A percentile compares a stretch with the other conserved stretches of the same genome.
phyloP scores from a whole-genome alignment of 2,888 invertebrate genomes.

The Conops quadrifasciatus region DNA sequence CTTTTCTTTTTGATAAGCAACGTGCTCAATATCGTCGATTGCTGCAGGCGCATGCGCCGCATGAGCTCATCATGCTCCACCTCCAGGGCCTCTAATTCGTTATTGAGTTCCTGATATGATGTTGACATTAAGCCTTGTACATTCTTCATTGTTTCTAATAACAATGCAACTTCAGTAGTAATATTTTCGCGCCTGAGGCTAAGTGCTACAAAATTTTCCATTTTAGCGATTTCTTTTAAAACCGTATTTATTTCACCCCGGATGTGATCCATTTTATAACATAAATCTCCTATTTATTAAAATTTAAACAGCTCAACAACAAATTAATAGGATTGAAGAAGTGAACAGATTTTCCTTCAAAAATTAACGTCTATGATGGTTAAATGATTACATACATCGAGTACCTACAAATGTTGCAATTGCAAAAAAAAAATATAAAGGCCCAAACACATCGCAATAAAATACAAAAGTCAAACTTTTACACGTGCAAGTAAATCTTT shows the following conservation, averaged over 20 bases:
- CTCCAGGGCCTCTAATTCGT: slow-evolving; percentile 40
- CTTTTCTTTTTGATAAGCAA: slow-evolving; percentile 41
- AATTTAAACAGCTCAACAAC: too few species aligned
- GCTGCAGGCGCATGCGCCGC: slow-evolving; percentile 48
- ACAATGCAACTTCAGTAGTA: slow-evolving; percentile 38
- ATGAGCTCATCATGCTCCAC: slow-evolving; percentile 45
- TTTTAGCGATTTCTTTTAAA: slow-evolving; percentile 38
- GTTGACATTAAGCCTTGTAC: slow-evolving; percentile 42
- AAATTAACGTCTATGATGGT: too few species aligned
- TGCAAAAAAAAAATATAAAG: too few species aligned
- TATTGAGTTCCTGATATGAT: slow-evolving; percentile 44
- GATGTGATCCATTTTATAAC: slow-evolving; percentile 36
- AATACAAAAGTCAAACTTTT: too few species aligned
- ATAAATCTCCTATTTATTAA: too few species aligned
- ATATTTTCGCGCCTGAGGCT: slow-evolving; percentile 47
- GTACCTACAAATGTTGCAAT: too few species aligned
- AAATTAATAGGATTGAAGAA: too few species aligned
- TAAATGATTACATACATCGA: too few species aligned
- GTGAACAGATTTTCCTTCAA: too few species aligned
- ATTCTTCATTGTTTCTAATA: slow-evolving; percentile 39
- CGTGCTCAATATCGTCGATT: slow-evolving; percentile 40
- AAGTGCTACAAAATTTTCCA: slow-evolving; percentile 49
- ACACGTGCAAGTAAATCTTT: too few species aligned
- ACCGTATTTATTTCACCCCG: slow-evolving; percentile 13
- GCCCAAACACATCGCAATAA: too few species aligned